Conservation (phyloP, 1,140 invertebrate species). For the Trachymyrmex cornetzi region DNA sequence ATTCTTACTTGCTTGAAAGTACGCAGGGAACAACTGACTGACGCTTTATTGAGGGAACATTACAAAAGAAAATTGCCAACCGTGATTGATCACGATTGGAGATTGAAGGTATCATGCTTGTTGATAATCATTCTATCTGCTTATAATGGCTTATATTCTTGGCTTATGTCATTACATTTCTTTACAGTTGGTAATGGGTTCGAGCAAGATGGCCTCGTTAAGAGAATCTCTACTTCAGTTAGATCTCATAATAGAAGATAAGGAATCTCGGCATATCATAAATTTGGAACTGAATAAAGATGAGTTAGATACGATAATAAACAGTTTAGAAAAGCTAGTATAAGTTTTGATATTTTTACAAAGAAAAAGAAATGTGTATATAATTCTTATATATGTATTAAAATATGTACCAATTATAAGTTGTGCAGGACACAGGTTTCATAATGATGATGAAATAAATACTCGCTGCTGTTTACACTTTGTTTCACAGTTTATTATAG, state of each 20-base stretch:
- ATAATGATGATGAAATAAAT: slow-evolving; percentile 63
- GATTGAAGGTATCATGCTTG: slow-evolving; percentile 78
- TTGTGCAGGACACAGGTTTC: background rate
- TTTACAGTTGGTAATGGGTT: slow-evolving; percentile 83
- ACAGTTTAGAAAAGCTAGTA: slow-evolving; percentile 73
- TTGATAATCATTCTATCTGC: background rate
- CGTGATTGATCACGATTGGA: slow-evolving; percentile 83
- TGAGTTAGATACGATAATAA: slow-evolving; percentile 82
- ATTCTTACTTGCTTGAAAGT: slow-evolving; percentile 80
- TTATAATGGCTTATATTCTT: background rate
- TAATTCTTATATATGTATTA: background rate
- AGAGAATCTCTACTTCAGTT: slow-evolving; percentile 82
- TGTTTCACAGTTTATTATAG: slow-evolving; percentile 87
- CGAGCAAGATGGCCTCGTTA: slow-evolving; percentile 81
- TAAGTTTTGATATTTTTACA: slow-evolving; percentile 25
- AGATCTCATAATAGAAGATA: slow-evolving; percentile 78
- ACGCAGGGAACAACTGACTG: slow-evolving; percentile 76
- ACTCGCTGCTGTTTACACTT: slow-evolving; percentile 76
- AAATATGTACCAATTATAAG: background rate
- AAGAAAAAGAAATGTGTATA: slow-evolving; percentile 21
- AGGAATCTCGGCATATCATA: slow-evolving; percentile 71
- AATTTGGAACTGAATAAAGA: slow-evolving; percentile 81
- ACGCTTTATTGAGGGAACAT: slow-evolving; percentile 75
- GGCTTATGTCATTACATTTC: background rate
- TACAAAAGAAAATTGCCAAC: slow-evolving; percentile 78